Conservation (phyloP, 2,888 invertebrate genomes). For the Steinernema hermaphroditum region DNA sequence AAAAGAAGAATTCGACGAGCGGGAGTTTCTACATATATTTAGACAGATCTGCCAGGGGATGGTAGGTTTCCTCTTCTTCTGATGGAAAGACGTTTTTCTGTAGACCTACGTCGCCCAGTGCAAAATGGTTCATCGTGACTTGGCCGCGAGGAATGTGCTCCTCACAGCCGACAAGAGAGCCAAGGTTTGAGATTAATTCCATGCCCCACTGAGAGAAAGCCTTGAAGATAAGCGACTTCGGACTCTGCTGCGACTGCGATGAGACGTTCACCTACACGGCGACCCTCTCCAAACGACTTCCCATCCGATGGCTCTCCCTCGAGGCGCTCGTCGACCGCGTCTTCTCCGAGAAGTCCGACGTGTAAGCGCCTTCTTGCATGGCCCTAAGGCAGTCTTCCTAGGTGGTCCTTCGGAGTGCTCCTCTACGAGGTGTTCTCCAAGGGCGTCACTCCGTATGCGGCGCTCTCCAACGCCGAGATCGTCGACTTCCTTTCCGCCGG, state of each 20-base stretch:
- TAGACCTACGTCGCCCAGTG: conserved; percentile 26
- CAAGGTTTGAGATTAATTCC: background rate
- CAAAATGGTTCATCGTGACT: conserved; percentile 96
- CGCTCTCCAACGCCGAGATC: conserved; percentile 34
- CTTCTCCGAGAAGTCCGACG: conserved; percentile 31
- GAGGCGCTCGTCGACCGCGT: conserved; percentile 29
- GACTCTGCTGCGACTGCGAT: conserved; percentile 28
- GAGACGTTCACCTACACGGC: conserved; percentile 30
- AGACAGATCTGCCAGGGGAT: conserved; percentile 30
- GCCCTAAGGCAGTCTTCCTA: background rate
- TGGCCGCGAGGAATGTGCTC: conserved; percentile 77
- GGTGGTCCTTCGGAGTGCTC: conserved; percentile 34
- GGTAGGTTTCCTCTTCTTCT: background rate
- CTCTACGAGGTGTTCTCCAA: conserved; percentile 32
- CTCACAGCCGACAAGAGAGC: conserved; percentile 26
- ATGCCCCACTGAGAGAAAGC: background rate
- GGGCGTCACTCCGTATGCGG: conserved; percentile 32
- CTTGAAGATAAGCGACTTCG: conserved; percentile 31
- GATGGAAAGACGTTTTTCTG: background rate
- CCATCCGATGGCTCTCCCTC: conserved; percentile 29
- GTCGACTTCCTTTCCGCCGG: conserved; percentile 32
- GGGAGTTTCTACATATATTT: conserved; percentile 20
- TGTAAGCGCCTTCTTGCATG: background rate
- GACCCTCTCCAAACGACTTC: conserved; percentile 9
- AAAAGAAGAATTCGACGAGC: conserved; percentile 10